These are phyloP conservation scores for Hassar affinis DNA, from an alignment of 2,113 vertebrate species.

Conservation along the genomic window DNA sequence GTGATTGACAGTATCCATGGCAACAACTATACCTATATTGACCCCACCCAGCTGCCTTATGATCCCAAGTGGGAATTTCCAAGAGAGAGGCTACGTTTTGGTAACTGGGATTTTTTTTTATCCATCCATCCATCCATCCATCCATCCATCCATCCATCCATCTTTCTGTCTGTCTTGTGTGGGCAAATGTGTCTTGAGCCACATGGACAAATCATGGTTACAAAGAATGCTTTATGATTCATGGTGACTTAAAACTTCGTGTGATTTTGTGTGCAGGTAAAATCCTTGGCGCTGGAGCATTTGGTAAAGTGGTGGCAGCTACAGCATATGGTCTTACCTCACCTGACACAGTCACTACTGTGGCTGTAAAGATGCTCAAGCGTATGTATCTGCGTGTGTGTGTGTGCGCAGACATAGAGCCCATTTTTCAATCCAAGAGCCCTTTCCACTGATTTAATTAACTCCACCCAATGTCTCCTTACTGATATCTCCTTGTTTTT, in stretches of 20 bases:
- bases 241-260: not conserved
- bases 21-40: slow-evolving; percentile 97
- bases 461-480: not conserved
- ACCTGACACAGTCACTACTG: slow-evolving; percentile 83
- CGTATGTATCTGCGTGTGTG: slow-evolving; percentile 72
- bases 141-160: too few relatives aligned
- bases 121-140: not conserved
- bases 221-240: not conserved
- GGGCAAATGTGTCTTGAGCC: too few relatives aligned
- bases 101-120: slow-evolving; percentile 69
- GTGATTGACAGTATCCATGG: slow-evolving; percentile 97
- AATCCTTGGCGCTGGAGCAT: slow-evolving; percentile 91
- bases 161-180: not conserved
- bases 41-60: slow-evolving; percentile 93
- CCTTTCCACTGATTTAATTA: slow-evolving; percentile 25
- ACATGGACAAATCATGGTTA: not conserved
- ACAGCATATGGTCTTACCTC: slow-evolving; percentile 90
- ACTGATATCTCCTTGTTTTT: not conserved
- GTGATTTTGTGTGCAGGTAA: slow-evolving; percentile 76
- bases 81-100: slow-evolving; percentile 91
- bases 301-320: slow-evolving; percentile 94
- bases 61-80: slow-evolving; percentile 98
- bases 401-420: slow-evolving; percentile 17
- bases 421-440: slow-evolving; percentile 3
- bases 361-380: slow-evolving; percentile 98